Conservation (phyloP, 2,888 invertebrate species). For the Copidosoma aretas region DNA sequence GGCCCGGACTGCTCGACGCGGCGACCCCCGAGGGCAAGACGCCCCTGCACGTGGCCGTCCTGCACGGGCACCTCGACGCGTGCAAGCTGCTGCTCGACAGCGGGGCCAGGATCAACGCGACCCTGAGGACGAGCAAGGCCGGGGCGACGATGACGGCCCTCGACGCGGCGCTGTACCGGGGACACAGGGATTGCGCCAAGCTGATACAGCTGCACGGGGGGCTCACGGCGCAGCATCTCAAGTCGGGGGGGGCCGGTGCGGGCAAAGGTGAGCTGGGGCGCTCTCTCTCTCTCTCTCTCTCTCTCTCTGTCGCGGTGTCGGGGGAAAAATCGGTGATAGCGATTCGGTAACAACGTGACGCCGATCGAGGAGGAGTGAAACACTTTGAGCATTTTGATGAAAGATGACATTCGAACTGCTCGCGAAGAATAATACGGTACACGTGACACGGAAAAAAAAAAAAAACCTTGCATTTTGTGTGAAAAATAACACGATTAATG, state of each 20-base stretch:
- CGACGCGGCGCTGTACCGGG: conserved; percentile 87
- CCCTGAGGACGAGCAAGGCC: conserved; percentile 83
- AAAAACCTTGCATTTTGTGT: no score
- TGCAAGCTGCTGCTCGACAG: conserved; percentile 85
- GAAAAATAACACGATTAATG: no score
- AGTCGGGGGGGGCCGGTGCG: conserved; percentile 48
- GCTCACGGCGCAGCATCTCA: conserved; percentile 70
- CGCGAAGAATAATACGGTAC: no score
- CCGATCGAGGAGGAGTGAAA: no score
- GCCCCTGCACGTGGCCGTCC: conserved; percentile 91
- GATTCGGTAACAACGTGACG: no score
- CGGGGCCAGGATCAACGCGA: conserved; percentile 84
- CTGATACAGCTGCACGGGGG: conserved; percentile 91
- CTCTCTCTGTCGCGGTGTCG: neutral
- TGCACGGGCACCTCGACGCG: conserved; percentile 92
- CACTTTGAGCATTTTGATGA: no score
- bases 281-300: neutral
- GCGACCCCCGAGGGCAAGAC: conserved; percentile 93
- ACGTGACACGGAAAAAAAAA: no score
- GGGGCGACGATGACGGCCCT: conserved; percentile 85
- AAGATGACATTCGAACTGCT: no score
- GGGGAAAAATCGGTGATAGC: no score
- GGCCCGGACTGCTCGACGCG: conserved; percentile 83
- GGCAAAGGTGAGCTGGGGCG: conserved; percentile 54
- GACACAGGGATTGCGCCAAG: conserved; percentile 89